Evolutionary conservation across 1,140 invertebrate genomes (phyloP), one percentile per base, ranked within the genome.

Genomic region (Diuraphis noxia): DNA sequence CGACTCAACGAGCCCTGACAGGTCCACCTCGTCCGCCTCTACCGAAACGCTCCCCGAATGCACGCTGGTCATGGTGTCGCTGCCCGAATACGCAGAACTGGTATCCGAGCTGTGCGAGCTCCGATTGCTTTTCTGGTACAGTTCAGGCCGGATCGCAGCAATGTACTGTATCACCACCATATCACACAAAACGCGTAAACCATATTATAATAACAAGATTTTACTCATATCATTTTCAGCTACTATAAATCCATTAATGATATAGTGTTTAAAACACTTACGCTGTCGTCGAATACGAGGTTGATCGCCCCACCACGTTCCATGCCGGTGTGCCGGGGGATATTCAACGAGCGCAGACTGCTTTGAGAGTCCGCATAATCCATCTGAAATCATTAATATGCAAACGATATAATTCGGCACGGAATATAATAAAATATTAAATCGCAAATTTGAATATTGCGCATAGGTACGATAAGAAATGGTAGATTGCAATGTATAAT

Each of bases 31-130:
- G 93, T 98, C 97, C 92, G 97, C 95, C 92, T 97, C 96, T 38
- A 95, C 93, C 9, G 96, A 97, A 9, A 91, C 89, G 34, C 89
- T 91, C 13, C 89, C 89, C 92, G 96, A 96, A 93, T 98, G 97
- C 87, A 97, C 97, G 86, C 97, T 97, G 93, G 98, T 98, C 98
- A 99, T 99, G 92, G 98, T 98, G 95, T 99, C 98, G 88, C 97
- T 98, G 49, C 98, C 98, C 93, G 97, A 98, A 94, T 99, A 99
- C 79, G 97, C 98, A 92, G 97, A 98, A 94, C 97, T 98, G 6
- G 98, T 99, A 94, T 99, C 98, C 94, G 97, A 98, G 46, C 97
- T 97, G 93, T 98, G 97, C 36, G 97, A 97, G 93, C 96, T 96
- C 92, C 97, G 95, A 93, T 97, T 97, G 93, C 96, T 97, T 94